phyloP scores from a whole-genome alignment of 1,140 invertebrate species.

The Platyscapa corneri region DNA sequence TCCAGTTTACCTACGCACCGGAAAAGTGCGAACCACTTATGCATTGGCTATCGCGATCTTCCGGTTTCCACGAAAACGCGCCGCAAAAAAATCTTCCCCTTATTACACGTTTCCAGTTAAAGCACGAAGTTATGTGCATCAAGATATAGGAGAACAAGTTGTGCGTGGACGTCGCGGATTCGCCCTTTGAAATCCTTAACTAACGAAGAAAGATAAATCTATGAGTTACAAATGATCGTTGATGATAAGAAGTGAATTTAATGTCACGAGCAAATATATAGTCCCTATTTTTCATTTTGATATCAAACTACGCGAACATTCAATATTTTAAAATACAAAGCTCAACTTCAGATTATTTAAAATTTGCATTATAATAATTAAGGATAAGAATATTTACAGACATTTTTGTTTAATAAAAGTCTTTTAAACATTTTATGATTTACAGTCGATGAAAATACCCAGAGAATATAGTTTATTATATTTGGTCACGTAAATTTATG shows the following conservation, averaged over 20 bases:
- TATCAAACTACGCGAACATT: too few relatives aligned
- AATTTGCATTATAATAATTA: too few relatives aligned
- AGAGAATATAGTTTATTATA: too few relatives aligned
- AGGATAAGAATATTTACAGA: too few relatives aligned
- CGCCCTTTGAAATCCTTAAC: neutral
- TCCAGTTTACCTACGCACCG: neutral
- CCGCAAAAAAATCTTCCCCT: constrained; percentile 14
- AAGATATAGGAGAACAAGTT: constrained; percentile 6
- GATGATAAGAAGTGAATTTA: neutral
- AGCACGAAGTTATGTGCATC: neutral
- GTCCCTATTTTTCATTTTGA: too few relatives aligned
- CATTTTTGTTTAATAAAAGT: too few relatives aligned
- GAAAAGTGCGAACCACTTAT: constrained; percentile 30
- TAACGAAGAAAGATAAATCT: neutral
- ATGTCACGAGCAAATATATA: too few relatives aligned
- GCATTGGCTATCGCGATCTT: constrained; percentile 31
- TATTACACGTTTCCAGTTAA: constrained; percentile 11
- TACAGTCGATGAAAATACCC: too few relatives aligned
- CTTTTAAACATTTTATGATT: too few relatives aligned
- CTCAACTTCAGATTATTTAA: too few relatives aligned
- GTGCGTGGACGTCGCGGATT: neutral
- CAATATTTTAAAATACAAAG: too few relatives aligned
- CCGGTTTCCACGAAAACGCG: constrained; percentile 42
- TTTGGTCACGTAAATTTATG: too few relatives aligned
- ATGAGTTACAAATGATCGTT: neutral